phyloP scores from a whole-genome alignment of 2,888 invertebrate species.

The Volucella inanis region DNA sequence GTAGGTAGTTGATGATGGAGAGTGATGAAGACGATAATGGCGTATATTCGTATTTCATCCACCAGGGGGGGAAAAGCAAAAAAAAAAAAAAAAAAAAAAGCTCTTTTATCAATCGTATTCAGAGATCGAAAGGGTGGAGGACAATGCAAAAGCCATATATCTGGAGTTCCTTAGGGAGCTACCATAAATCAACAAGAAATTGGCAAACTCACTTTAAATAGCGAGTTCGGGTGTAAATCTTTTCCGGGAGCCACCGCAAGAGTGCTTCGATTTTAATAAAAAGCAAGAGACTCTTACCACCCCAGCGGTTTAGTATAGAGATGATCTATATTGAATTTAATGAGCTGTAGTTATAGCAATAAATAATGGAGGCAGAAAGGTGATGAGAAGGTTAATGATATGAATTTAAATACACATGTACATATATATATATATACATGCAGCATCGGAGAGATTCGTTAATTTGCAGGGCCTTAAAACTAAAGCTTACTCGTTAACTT shows the following conservation, averaged over 20 bases:
- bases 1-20: constrained; percentile 16
- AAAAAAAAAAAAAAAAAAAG: background rate
- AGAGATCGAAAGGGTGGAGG: background rate
- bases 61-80: background rate
- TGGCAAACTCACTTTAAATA: constrained; percentile 21
- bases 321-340: background rate
- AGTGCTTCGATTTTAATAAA: background rate
- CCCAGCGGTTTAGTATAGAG: background rate
- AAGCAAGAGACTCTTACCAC: too few relatives aligned
- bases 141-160: constrained; percentile 11
- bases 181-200: constrained; percentile 20
- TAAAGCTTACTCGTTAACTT: too few relatives aligned
- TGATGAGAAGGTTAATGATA: too few relatives aligned
- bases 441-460: too few relatives aligned
- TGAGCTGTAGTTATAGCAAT: background rate
- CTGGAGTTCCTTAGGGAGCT: constrained; percentile 2
- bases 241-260: too few relatives aligned
- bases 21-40: constrained; percentile 10
- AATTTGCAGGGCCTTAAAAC: too few relatives aligned
- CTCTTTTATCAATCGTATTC: constrained; percentile 23
- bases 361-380: background rate
- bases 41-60: background rate
- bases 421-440: too few relatives aligned
- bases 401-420: too few relatives aligned
- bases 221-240: background rate